Evolutionary conservation across 2,797 vertebrate species (phyloP).

Genomic region (Leuciscus waleckii): DNA sequence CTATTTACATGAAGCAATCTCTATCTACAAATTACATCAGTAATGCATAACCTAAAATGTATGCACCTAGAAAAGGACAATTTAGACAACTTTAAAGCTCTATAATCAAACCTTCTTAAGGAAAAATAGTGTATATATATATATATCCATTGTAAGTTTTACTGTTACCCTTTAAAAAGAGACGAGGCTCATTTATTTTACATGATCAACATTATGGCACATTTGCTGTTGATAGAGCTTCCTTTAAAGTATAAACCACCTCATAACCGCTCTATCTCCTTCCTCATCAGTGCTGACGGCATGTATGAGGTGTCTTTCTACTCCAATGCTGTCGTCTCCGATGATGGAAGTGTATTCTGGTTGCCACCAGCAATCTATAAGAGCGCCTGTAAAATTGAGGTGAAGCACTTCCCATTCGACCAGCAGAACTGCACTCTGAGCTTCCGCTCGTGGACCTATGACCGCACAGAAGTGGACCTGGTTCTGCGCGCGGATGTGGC

Average conservation of each 20-base stretch:
- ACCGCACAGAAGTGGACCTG: slow-evolving; percentile 94
- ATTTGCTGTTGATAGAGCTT: not conserved
- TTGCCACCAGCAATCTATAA: slow-evolving; percentile 96
- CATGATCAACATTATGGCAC: not conserved
- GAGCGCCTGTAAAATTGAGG: slow-evolving; percentile 96
- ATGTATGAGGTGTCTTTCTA: slow-evolving; percentile 99
- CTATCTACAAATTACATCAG: not conserved
- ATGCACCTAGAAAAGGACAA: not conserved
- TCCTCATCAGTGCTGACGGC: slow-evolving; percentile 85
- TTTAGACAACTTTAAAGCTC: not conserved
- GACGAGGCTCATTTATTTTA: not conserved
- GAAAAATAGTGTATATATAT: no score
- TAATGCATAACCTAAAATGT: not conserved
- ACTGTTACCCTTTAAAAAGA: not conserved
- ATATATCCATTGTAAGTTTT: not conserved
- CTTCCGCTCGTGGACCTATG: slow-evolving; percentile 98
- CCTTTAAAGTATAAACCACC: not conserved
- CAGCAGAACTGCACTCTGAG: slow-evolving; percentile 98
- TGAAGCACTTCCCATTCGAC: slow-evolving; percentile 98
- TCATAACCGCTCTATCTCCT: slow-evolving; percentile 19
- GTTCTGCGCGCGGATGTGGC: slow-evolving; percentile 93
- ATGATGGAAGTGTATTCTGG: slow-evolving; percentile 97
- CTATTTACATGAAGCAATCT: not conserved
- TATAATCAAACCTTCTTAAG: no score
- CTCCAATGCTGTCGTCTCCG: slow-evolving; percentile 93